Evolutionary conservation across 35 echinoderm and acorn worm genomes (phyloP).

Genomic region (Heliocidaris tuberculata): DNA sequence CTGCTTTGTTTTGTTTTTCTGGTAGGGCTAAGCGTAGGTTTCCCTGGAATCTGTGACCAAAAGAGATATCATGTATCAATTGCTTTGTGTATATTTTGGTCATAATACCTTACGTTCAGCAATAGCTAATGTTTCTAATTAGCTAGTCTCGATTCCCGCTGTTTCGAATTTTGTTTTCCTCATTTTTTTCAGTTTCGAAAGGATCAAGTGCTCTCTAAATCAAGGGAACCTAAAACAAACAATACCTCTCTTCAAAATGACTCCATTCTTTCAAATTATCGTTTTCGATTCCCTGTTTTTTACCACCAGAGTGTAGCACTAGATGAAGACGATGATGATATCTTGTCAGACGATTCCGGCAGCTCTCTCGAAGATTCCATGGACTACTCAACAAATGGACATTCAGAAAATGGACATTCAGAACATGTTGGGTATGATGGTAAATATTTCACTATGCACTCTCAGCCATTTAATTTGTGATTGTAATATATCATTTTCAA

Average conservation of each 20-base stretch:
- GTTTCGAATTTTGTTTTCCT: not conserved
- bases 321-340: not conserved
- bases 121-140: no score
- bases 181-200: not conserved
- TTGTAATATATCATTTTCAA: no score
- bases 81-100: no score
- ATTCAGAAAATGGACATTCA: not conserved
- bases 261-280: not conserved
- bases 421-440: not conserved
- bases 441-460: no score
- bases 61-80: no score
- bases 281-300: not conserved
- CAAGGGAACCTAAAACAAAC: not conserved
- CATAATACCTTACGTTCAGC: no score
- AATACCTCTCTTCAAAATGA: not conserved
- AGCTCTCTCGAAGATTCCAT: not conserved
- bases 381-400: not conserved
- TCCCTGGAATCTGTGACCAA: no score
- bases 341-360: constrained; percentile 21
- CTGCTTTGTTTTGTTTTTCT: no score
- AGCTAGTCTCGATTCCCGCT: not conserved
- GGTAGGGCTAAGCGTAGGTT: no score
- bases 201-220: not conserved
- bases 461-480: no score
- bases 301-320: not conserved